Evolutionary conservation across 2,888 invertebrate genomes (phyloP).

Genomic region (Dynastes maya): DNA sequence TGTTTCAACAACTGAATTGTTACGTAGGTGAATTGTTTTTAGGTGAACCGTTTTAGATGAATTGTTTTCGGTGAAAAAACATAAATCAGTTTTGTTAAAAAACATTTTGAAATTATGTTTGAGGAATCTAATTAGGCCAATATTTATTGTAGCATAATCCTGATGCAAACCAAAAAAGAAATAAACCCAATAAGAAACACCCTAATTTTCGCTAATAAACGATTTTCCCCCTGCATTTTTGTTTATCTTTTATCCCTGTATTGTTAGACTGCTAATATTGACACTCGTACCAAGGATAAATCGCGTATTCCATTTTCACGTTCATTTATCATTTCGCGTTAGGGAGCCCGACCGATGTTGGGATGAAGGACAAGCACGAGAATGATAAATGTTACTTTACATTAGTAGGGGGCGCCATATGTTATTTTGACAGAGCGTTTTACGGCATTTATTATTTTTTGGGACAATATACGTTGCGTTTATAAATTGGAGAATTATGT

Average conservation of each 20-base stretch:
- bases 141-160: too few relatives aligned
- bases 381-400: constrained; percentile 24
- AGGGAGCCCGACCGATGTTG: constrained; percentile 6
- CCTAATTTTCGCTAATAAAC: too few relatives aligned
- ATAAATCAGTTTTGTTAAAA: too few relatives aligned
- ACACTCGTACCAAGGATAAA: background rate
- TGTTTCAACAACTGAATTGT: too few relatives aligned
- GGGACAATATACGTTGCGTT: background rate
- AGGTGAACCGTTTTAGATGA: too few relatives aligned
- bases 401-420: constrained; percentile 11
- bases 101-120: too few relatives aligned
- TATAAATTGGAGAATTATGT: constrained; percentile 10
- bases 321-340: constrained; percentile 19
- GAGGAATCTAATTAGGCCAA: too few relatives aligned
- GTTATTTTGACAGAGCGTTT: constrained; percentile 1
- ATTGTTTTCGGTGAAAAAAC: too few relatives aligned
- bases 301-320: background rate
- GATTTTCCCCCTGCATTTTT: too few relatives aligned
- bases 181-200: too few relatives aligned
- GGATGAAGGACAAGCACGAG: background rate
- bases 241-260: background rate
- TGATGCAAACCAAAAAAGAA: too few relatives aligned
- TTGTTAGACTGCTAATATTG: background rate
- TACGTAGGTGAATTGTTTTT: too few relatives aligned
- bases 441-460: constrained; percentile 19